These are phyloP conservation scores for Aldrovandia affinis DNA, from an alignment of 2,797 vertebrate genomes.

Conservation along the genomic window DNA sequence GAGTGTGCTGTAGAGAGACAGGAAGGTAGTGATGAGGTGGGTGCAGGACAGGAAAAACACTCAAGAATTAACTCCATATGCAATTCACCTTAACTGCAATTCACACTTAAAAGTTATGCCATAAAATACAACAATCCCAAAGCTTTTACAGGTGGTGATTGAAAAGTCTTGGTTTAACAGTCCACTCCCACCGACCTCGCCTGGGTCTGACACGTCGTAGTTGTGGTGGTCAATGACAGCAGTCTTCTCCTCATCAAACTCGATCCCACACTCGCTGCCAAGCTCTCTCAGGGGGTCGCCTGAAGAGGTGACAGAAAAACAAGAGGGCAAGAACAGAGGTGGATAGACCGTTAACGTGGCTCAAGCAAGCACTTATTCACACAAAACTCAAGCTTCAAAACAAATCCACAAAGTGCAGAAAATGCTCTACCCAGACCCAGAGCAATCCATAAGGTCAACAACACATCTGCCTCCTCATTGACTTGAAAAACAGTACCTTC, in stretches of 20 bases:
- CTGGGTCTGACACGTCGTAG: constrained; percentile 90
- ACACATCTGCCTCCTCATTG: background rate
- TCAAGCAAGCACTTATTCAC: background rate
- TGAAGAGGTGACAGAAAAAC: constrained; percentile 47
- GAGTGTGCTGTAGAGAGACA: constrained; percentile 78
- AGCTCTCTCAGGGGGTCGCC: constrained; percentile 95
- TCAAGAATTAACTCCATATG: background rate
- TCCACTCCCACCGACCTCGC: constrained; percentile 80
- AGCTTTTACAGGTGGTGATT: background rate
- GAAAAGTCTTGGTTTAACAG: background rate
- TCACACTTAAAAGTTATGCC: background rate
- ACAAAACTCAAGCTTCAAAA: background rate
- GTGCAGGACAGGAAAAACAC: background rate
- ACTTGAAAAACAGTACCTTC: background rate
- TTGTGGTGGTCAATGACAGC: constrained; percentile 96
- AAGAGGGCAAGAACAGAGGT: no score
- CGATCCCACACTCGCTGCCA: constrained; percentile 95
- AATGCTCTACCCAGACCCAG: no score
- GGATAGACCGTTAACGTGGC: background rate
- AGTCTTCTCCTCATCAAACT: constrained; percentile 96
- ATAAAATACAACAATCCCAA: background rate
- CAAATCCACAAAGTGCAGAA: background rate
- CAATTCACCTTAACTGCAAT: background rate
- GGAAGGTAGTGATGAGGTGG: background rate
- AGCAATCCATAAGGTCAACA: background rate